Conservation (phyloP, 35 echinoderm and acorn worm genomes). For the Heliocidaris erythrogramma region DNA sequence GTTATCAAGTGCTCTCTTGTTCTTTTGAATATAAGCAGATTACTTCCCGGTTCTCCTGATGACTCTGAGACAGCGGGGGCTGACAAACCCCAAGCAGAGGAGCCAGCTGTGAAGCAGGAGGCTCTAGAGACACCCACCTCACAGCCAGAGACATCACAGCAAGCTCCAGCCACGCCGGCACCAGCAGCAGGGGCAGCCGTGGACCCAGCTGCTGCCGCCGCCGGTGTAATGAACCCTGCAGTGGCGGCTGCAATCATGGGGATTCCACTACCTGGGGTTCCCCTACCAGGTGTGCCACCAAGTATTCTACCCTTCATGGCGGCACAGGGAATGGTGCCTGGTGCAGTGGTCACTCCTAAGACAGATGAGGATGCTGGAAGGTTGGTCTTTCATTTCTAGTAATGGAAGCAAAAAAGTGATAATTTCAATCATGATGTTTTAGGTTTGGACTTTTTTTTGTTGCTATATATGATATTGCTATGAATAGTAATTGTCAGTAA, state of each 20-base stretch:
- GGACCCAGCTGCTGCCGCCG: neutral
- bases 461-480: too few relatives aligned
- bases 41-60: neutral
- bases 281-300: neutral
- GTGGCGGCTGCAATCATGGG: slow-evolving; percentile 34
- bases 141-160: slow-evolving; percentile 19
- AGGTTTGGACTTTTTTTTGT: too few relatives aligned
- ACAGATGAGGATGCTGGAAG: slow-evolving; percentile 74
- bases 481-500: too few relatives aligned
- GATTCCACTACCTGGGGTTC: slow-evolving; percentile 6
- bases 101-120: slow-evolving; percentile 11
- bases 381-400: neutral
- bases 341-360: slow-evolving; percentile 39
- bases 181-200: neutral
- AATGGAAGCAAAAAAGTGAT: neutral
- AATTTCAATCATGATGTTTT: too few relatives aligned
- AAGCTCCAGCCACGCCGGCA: neutral
- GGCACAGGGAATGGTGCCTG: neutral
- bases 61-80: neutral
- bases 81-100: slow-evolving; percentile 29
- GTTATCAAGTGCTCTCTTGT: neutral
- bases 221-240: slow-evolving; percentile 18
- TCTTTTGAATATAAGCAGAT: neutral
- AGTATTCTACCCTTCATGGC: slow-evolving; percentile 48
- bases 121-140: slow-evolving; percentile 21